Evolutionary conservation across 2,888 invertebrate genomes (phyloP).

Genomic region (Euspilapteryx auroguttella): DNA sequence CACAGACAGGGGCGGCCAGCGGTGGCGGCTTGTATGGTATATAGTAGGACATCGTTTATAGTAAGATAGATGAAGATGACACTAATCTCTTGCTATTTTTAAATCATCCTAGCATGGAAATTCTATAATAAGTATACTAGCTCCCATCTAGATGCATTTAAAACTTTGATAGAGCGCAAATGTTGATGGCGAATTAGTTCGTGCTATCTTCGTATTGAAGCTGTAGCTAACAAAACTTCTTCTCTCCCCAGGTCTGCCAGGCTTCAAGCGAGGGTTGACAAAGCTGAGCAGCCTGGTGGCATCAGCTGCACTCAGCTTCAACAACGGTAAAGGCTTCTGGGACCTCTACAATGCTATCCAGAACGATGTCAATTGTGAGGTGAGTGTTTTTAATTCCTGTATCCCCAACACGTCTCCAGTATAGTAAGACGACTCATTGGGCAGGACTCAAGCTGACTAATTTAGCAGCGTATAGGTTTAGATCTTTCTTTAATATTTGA

Average conservation of each 20-base stretch:
- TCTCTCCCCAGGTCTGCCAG: slow-evolving; percentile 64
- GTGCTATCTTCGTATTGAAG: too few species aligned
- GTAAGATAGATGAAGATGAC: too few species aligned
- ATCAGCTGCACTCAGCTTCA: slow-evolving; percentile 75
- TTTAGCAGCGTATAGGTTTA: background rate
- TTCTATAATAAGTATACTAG: too few species aligned
- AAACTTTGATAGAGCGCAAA: too few species aligned
- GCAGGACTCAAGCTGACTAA: background rate
- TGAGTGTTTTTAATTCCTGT: slow-evolving; percentile 29
- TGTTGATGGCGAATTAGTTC: too few species aligned
- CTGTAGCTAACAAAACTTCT: too few species aligned
- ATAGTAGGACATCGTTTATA: too few species aligned
- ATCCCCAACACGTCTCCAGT: slow-evolving; percentile 1
- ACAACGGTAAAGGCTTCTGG: slow-evolving; percentile 77
- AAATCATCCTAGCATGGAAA: too few species aligned
- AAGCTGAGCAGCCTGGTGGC: slow-evolving; percentile 75
- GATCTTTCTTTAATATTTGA: background rate
- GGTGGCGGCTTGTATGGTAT: too few species aligned
- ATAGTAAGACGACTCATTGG: background rate
- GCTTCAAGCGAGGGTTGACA: slow-evolving; percentile 71
- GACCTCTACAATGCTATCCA: slow-evolving; percentile 75
- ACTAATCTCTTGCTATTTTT: too few species aligned
- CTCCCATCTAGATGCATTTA: too few species aligned
- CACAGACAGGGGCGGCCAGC: too few species aligned
- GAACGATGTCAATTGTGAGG: slow-evolving; percentile 72